phyloP scores from a whole-genome alignment of 2,113 vertebrate genomes.

The Hypocryptadius cinnamomeus region DNA sequence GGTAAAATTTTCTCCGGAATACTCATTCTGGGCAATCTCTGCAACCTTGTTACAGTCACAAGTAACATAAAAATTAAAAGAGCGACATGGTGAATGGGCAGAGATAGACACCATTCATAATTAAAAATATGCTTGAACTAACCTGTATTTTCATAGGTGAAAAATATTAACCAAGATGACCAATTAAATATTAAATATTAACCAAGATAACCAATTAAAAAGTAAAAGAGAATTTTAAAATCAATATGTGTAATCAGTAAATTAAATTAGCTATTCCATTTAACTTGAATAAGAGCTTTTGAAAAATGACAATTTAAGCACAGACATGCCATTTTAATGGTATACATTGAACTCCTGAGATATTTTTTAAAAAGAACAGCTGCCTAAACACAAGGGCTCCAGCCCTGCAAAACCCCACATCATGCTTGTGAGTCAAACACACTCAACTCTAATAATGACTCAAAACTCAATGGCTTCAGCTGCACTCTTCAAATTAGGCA shows the following conservation, averaged over 20 bases:
- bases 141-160: neutral
- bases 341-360: neutral
- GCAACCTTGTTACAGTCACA: neutral
- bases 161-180: neutral
- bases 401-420: neutral
- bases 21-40: neutral
- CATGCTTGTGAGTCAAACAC: accelerated
- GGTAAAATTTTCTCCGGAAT: neutral
- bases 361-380: neutral
- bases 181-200: no score
- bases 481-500: neutral
- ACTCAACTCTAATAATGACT: neutral
- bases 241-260: neutral
- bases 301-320: neutral
- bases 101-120: neutral
- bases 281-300: neutral
- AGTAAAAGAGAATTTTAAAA: neutral
- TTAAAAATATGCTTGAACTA: neutral
- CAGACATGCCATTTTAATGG: neutral
- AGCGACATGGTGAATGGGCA: accelerated
- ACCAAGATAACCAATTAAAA: no score
- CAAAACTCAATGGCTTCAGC: neutral
- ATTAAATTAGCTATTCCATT: neutral
- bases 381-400: neutral
- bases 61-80: neutral